Percentiles rank a stretch among this genome's conserved stretches.
Evolutionary conservation across 2,888 invertebrate species (phyloP).

Genomic region (Cinara cedri): DNA sequence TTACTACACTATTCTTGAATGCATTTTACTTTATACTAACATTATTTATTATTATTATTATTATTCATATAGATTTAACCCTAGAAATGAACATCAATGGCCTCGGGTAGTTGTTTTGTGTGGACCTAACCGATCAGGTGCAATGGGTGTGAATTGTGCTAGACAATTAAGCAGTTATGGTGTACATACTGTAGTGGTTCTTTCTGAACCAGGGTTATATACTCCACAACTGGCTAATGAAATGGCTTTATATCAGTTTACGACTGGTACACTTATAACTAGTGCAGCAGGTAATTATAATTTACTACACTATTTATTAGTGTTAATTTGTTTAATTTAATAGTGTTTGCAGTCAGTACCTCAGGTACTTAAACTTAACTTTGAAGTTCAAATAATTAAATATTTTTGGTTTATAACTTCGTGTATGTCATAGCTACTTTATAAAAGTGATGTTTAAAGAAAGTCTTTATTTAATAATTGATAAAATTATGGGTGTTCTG

Average conservation of each 20-base stretch:
- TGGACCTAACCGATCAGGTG: conserved; percentile 72
- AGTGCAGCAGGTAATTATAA: conserved; percentile 60
- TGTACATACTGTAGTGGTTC: conserved; percentile 72
- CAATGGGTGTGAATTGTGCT: conserved; percentile 76
- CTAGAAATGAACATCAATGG: conserved; percentile 86
- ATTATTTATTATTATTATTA: not conserved
- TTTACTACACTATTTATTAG: not conserved
- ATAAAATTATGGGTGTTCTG: too few relatives aligned
- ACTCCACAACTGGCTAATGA: conserved; percentile 67
- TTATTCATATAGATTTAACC: conserved; percentile 69
- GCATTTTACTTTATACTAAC: not conserved
- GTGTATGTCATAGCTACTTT: too few relatives aligned
- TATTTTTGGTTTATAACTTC: not conserved
- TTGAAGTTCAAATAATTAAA: not conserved
- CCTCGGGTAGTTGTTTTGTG: conserved; percentile 80
- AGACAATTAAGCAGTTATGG: conserved; percentile 84
- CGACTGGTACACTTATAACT: conserved; percentile 63
- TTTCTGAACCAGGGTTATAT: conserved; percentile 62
- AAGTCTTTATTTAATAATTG: too few relatives aligned
- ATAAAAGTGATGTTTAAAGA: too few relatives aligned
- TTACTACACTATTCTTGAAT: not conserved
- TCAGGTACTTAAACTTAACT: not conserved
- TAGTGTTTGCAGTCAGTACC: too few relatives aligned
- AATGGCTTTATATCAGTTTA: conserved; percentile 72
- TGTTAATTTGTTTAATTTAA: too few relatives aligned